Evolutionary conservation across 2,797 vertebrate species (phyloP).

Genomic region (Clamator glandarius): DNA sequence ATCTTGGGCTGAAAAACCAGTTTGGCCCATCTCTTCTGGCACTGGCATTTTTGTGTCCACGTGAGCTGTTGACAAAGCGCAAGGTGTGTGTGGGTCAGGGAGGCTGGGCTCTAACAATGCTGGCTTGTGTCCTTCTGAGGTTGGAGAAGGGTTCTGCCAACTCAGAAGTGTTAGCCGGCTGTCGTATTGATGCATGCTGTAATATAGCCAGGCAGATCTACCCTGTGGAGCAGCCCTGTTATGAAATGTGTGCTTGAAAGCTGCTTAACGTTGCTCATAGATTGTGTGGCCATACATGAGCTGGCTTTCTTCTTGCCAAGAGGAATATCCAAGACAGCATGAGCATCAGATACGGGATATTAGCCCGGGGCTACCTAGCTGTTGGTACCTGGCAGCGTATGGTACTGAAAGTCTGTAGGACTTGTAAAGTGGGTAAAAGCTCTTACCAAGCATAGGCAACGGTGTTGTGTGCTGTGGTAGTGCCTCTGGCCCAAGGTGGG

Average conservation of each 20-base stretch:
- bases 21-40: background rate
- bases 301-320: background rate
- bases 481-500: background rate
- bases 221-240: background rate
- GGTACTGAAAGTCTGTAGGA: background rate
- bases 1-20: background rate
- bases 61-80: background rate
- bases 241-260: rapidly evolving
- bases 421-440: background rate
- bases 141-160: background rate
- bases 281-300: background rate
- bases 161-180: background rate
- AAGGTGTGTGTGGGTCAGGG: background rate
- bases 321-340: background rate
- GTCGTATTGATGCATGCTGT: background rate
- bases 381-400: background rate
- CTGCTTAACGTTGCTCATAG: background rate
- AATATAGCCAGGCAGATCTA: background rate
- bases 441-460: rapidly evolving
- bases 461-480: rapidly evolving
- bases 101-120: rapidly evolving
- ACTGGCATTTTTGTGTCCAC: rapidly evolving
- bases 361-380: background rate
- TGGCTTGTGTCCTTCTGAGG: background rate
- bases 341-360: background rate